Base-by-base conservation (phyloP, 1,140 invertebrate species). In the Anastrepha ludens region DNA sequence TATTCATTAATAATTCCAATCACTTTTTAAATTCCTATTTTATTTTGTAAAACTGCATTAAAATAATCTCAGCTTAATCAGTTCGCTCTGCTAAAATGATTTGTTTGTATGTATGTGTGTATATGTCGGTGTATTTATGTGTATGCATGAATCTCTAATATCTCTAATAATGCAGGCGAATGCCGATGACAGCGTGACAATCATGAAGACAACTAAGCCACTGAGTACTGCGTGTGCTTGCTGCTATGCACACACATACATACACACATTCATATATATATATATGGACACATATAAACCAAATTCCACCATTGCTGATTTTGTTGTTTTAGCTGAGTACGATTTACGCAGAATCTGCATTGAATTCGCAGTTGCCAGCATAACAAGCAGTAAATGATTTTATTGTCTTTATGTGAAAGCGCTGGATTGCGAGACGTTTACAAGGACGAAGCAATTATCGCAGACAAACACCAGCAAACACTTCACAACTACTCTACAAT, bases 401-500 rank as follows among this genome's bases (percentile, higher is more conserved):
- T 62, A 62, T 62, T 62, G 60, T 62, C 60, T 62, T 62, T 62
- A n/a, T 15, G 15, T n/a, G 60, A 62, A 62, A n/a, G 60, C 60
- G 60, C 60, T 62, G 60, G 17, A n/a, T 62, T 62, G 60, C 60
- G 60, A 62, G 60, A 62, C 60, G 15, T 62, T 62, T 17, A 17
- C 60, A 62, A 62, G 60, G 60, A 62, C 60, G 60, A 62, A 17
- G 60, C 60, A 62, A 62, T 62, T 62, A 62, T 62, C 60, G 60
- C 60, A 17, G 60, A 17, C 60, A 62, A 62, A 62, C 60, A 62
- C 9, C 60, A 62, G 60, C 60, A 58, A 58, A 58, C 55, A 13
- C 55, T 58, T 58, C 7, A 58, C 55, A 58, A 58, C 55, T 58
- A 58, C 55, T 7, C 55, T 13, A 29, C 29, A 58, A 58, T 2